Percentiles rank a stretch among this genome's conserved stretches.
phyloP scores from a whole-genome alignment of 2,888 invertebrate genomes.

The Rhagophthalmus giganteus region DNA sequence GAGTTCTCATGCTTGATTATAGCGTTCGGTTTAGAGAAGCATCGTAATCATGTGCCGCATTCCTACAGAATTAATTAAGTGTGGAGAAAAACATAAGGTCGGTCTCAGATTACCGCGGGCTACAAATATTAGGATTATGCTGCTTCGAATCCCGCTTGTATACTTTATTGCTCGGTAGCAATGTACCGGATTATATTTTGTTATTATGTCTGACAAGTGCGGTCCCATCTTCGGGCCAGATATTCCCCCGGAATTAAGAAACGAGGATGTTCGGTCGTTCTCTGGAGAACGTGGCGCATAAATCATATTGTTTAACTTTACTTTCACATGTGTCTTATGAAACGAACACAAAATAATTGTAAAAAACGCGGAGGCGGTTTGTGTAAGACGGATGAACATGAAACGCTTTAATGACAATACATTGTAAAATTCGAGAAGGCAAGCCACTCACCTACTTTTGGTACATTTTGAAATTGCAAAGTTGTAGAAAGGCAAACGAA shows the following conservation, averaged over 20 bases:
- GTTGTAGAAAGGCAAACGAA: too few relatives aligned
- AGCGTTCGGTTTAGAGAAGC: conserved; percentile 26
- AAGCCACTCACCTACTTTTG: not conserved
- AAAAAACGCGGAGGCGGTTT: not conserved
- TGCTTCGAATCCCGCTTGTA: conserved; percentile 17
- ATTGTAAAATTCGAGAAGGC: not conserved
- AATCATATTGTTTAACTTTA: not conserved
- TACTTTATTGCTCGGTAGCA: conserved; percentile 29
- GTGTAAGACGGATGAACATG: not conserved
- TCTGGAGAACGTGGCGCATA: not conserved
- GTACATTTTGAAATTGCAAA: too few relatives aligned
- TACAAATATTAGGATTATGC: conserved; percentile 31
- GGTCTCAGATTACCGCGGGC: conserved; percentile 23
- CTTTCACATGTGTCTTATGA: not conserved
- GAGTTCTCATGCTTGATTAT: conserved; percentile 27
- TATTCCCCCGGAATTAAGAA: not conserved
- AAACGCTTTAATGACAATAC: not conserved
- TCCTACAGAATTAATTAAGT: conserved; percentile 31
- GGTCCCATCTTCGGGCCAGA: conserved; percentile 4
- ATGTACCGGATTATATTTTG: conserved; percentile 22
- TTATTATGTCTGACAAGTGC: conserved; percentile 23
- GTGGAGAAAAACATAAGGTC: conserved; percentile 30
- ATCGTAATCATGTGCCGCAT: conserved; percentile 30
- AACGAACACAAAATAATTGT: too few relatives aligned
- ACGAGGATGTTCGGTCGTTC: not conserved